Evolutionary conservation across 1,140 invertebrate genomes (phyloP).

Genomic region (Heliconius melpomene): DNA sequence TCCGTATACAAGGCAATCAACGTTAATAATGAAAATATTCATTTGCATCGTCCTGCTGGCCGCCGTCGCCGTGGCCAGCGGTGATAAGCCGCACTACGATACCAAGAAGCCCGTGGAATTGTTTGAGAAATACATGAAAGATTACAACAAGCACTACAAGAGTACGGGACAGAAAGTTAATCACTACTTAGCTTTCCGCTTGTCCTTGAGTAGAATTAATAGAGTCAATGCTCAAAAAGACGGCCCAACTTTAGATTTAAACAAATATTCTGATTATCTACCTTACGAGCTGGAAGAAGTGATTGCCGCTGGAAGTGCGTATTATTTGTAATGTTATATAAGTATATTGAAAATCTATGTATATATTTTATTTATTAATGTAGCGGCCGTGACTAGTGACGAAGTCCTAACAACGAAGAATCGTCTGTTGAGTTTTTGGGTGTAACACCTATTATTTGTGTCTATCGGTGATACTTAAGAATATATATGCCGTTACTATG

Average conservation of each 20-base stretch:
- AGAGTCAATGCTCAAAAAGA: conserved; percentile 40
- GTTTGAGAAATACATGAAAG: conserved; percentile 55
- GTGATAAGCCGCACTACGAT: conserved; percentile 49
- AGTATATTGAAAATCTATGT: too few species aligned
- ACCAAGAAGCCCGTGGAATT: conserved; percentile 45
- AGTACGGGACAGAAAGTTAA: conserved; percentile 49
- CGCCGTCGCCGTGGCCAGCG: neutral
- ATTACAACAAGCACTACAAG: conserved; percentile 53
- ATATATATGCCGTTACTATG: too few species aligned
- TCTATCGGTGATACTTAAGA: too few species aligned
- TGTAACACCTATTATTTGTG: too few species aligned
- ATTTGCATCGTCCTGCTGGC: neutral
- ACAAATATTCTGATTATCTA: conserved; percentile 58
- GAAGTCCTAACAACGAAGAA: too few species aligned
- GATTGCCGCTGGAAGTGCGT: too few species aligned
- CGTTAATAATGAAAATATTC: neutral
- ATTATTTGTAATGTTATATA: too few species aligned
- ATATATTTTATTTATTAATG: too few species aligned
- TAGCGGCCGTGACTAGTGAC: too few species aligned
- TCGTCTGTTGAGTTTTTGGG: too few species aligned
- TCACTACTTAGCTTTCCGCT: conserved; percentile 52
- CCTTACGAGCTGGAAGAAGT: conserved; percentile 40
- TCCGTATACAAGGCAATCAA: neutral
- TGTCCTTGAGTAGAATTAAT: conserved; percentile 53
- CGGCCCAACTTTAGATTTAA: conserved; percentile 53